Conservation (phyloP, 2,888 invertebrate species). For the Cantharis nigra region DNA sequence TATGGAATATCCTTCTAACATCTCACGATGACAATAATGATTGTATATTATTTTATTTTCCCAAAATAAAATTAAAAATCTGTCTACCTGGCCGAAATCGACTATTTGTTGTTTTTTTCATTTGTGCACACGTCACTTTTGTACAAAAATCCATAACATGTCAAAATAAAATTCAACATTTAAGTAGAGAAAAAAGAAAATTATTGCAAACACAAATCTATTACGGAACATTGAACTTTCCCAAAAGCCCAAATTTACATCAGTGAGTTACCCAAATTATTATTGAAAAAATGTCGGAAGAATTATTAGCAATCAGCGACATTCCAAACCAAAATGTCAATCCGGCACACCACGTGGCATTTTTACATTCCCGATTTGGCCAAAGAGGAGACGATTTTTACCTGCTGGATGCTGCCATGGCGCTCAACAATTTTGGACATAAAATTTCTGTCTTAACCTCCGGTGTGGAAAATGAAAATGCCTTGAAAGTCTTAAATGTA, state of each 20-base stretch:
- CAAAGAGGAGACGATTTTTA: constrained; percentile 46
- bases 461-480: constrained; percentile 40
- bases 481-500: constrained; percentile 45
- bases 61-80: not conserved
- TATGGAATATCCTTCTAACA: too few species aligned
- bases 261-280: not conserved
- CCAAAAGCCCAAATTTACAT: not conserved
- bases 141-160: not conserved
- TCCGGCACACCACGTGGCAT: constrained; percentile 37
- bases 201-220: not conserved
- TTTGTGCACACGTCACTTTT: not conserved
- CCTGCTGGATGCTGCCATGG: constrained; percentile 45
- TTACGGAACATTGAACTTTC: not conserved
- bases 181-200: not conserved
- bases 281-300: not conserved
- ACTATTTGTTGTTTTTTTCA: not conserved
- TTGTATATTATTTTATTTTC: too few species aligned
- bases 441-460: constrained; percentile 46
- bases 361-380: constrained; percentile 47
- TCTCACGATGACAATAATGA: too few species aligned
- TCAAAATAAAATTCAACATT: not conserved
- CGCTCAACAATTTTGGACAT: constrained; percentile 44
- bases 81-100: not conserved
- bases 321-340: not conserved
- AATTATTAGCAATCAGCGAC: not conserved